These are phyloP conservation scores for Montipora capitata DNA, from an alignment of 92 coral and sea anemone genomes.

Conservation along the genomic window DNA sequence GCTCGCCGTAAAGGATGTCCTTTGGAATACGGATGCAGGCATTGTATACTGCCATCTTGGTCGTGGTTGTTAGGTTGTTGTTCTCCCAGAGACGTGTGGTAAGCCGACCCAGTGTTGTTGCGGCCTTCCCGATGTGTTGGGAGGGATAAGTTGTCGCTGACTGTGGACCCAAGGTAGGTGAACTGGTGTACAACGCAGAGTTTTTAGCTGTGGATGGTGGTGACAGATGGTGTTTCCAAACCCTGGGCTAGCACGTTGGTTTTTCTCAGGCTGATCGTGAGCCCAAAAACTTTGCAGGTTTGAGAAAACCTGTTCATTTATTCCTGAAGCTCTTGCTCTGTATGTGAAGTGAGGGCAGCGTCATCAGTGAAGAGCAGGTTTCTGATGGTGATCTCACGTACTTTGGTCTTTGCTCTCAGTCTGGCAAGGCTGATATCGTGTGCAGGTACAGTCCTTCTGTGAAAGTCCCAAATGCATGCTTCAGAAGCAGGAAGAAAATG, in stretches of 20 bases:
- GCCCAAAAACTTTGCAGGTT: constrained; percentile 53
- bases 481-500: constrained; percentile 22
- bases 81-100: too few relatives aligned
- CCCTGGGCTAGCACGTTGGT: constrained; percentile 38
- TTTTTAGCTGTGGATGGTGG: not conserved
- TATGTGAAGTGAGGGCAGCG: constrained; percentile 44
- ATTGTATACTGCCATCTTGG: too few relatives aligned
- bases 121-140: too few relatives aligned
- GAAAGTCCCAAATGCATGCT: constrained; percentile 8
- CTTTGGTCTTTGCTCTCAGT: constrained; percentile 58
- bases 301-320: constrained; percentile 29
- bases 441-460: constrained; percentile 35
- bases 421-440: constrained; percentile 46
- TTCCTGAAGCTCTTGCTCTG: constrained; percentile 29
- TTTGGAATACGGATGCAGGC: too few relatives aligned
- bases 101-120: too few relatives aligned
- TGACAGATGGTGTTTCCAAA: not conserved
- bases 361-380: constrained; percentile 61
- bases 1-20: too few relatives aligned
- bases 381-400: constrained; percentile 21
- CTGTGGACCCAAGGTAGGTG: constrained; percentile 30
- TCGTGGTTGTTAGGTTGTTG: too few relatives aligned
- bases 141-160: constrained; percentile 22
- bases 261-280: constrained; percentile 63
- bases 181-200: not conserved